phyloP scores from a whole-genome alignment of 2,797 vertebrate genomes.

The Poecilia wingei region DNA sequence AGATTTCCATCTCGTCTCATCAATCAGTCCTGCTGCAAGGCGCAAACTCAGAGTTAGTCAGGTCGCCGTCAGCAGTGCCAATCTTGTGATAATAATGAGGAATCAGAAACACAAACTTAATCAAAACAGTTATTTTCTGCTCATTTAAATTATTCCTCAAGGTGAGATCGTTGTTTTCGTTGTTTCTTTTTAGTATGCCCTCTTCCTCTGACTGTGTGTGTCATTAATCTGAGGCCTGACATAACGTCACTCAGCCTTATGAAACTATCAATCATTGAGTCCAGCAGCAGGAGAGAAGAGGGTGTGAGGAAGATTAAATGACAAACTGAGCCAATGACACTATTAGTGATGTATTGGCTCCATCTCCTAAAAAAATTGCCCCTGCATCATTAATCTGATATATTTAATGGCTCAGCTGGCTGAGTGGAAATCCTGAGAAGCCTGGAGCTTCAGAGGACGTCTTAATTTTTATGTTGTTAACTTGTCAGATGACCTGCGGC shows the following conservation, averaged over 20 bases:
- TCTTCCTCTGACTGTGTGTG: not conserved
- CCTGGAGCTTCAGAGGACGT: not conserved
- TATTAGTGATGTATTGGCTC: constrained; percentile 21
- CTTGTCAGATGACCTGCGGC: constrained; percentile 21
- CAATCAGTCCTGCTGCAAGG: constrained; percentile 2
- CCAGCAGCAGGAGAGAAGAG: not conserved
- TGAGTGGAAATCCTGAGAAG: not conserved
- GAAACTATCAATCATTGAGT: constrained; percentile 33
- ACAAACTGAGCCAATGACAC: constrained; percentile 17
- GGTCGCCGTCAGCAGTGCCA: constrained; percentile 31
- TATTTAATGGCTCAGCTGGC: constrained; percentile 19
- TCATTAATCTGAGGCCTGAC: constrained; percentile 32
- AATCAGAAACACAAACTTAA: not conserved
- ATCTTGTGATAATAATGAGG: constrained; percentile 17
- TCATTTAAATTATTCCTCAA: not conserved
- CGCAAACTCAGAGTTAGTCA: not conserved
- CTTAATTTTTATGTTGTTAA: constrained; percentile 24
- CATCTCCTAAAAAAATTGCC: constrained; percentile 25
- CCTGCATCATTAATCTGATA: constrained; percentile 30
- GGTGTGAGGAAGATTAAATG: constrained; percentile 18
- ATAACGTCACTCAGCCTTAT: constrained; percentile 32
- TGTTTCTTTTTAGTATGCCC: not conserved
- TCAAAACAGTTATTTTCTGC: not conserved
- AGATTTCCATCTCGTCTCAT: constrained; percentile 20
- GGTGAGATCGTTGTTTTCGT: not conserved